These are phyloP conservation scores for rat (Rattus norvegicus) DNA, from an alignment of 2,113 vertebrate genomes.

Conservation along the genomic window GRCr8 NC_086025.1:32961501-32962000, in stretches of 20 bases:
- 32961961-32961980: no score
- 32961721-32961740: not conserved
- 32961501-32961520: not conserved
- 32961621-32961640: conserved; percentile 58
- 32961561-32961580: conserved; percentile 58
- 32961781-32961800: conserved; percentile 34
- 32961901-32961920: not conserved
- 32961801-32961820: conserved; percentile 21
- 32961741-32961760: not conserved
- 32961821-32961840: not conserved
- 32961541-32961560: conserved; percentile 21
- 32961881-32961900: not conserved
- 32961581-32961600: conserved; percentile 58
- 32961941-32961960: no score
- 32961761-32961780: conserved; percentile 3
- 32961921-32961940: no score
- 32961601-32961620: conserved; percentile 56
- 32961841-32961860: conserved; percentile 2
- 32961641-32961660: conserved; percentile 63
- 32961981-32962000: no score
- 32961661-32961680: conserved; percentile 61
- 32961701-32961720: not conserved
- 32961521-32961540: not conserved
- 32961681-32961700: conserved; percentile 59
- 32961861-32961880: not conserved